A percentile compares a stretch with the other conserved stretches of the same genome.
These are phyloP conservation scores for Pocillopora grandis DNA, from an alignment of 92 coral and sea anemone genomes.

Conservation along the genomic window DNA sequence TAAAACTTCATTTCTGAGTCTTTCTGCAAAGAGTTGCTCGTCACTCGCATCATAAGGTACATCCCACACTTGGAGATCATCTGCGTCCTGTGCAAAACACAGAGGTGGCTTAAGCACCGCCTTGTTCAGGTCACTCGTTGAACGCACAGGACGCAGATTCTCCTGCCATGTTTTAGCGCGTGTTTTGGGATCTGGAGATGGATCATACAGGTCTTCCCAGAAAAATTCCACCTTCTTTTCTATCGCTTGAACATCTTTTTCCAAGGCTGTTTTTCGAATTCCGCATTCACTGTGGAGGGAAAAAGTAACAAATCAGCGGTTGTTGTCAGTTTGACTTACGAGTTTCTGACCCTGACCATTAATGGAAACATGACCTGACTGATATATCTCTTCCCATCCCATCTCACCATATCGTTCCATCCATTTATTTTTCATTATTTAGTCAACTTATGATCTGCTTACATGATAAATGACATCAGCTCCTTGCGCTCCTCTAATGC, in stretches of 20 bases:
- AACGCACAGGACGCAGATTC: slow-evolving; percentile 16
- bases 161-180: slow-evolving; percentile 6
- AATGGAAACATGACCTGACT: slow-evolving; percentile 2
- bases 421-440: background rate
- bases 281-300: slow-evolving; percentile 23
- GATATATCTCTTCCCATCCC: background rate
- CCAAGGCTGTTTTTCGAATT: background rate
- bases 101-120: slow-evolving; percentile 17
- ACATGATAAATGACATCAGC: slow-evolving; percentile 30
- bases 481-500: slow-evolving; percentile 19
- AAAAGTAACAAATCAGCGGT: background rate
- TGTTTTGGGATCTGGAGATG: background rate
- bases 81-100: background rate
- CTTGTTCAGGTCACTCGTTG: slow-evolving; percentile 5
- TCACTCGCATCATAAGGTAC: background rate
- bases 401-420: background rate
- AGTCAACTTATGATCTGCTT: background rate
- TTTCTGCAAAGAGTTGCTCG: background rate
- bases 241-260: background rate
- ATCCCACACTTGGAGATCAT: background rate
- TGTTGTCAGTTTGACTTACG: background rate
- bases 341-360: background rate
- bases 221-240: slow-evolving; percentile 1
- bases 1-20: background rate
- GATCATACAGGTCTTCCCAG: background rate